Evolutionary conservation across 2,113 vertebrate species (phyloP).

Genomic region (Prinia subflava): DNA sequence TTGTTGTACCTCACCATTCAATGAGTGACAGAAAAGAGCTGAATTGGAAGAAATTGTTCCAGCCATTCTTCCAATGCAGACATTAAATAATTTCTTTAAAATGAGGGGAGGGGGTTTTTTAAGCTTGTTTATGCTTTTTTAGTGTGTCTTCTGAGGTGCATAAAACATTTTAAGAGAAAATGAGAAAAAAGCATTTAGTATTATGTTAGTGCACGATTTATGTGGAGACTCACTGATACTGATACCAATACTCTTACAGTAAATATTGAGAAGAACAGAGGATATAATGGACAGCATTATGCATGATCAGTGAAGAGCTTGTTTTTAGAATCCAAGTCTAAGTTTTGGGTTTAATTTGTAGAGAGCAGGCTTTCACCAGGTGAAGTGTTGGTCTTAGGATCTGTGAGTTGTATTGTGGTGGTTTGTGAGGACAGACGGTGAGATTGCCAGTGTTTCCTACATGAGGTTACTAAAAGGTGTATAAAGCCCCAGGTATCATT

Average conservation of each 20-base stretch:
- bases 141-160: neutral
- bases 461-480: neutral
- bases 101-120: neutral
- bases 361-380: neutral
- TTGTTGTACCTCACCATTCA: neutral
- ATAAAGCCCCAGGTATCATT: neutral
- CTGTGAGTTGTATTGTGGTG: neutral
- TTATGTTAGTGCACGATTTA: neutral
- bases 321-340: neutral
- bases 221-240: neutral
- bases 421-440: neutral
- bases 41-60: neutral
- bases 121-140: neutral
- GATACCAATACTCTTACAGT: rapidly evolving
- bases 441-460: neutral
- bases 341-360: neutral
- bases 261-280: neutral
- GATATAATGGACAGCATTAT: neutral
- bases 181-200: neutral
- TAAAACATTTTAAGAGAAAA: neutral
- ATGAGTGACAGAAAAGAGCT: neutral
- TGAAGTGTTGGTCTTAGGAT: neutral
- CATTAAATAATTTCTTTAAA: neutral
- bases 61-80: neutral
- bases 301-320: neutral